Evolutionary conservation across 2,797 vertebrate species (phyloP).

Genomic region (Acrossocheilus wenchowensis): DNA sequence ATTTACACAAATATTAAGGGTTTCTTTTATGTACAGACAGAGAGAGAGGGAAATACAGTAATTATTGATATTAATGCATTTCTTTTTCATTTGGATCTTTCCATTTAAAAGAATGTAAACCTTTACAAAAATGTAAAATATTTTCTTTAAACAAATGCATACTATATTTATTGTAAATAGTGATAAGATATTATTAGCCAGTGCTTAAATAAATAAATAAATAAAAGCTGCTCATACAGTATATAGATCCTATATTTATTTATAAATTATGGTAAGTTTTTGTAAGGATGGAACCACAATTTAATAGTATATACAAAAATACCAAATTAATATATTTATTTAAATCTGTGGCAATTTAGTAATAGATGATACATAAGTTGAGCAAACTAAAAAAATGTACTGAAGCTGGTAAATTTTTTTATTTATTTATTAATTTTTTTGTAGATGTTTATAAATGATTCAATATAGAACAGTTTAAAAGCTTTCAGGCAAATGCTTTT

Average conservation of each 20-base stretch:
- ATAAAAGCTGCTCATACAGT: not conserved
- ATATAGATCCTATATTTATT: not conserved
- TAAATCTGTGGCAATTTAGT: no score
- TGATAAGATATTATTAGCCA: not conserved
- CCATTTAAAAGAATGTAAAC: not conserved
- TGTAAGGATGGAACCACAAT: not conserved
- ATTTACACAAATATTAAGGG: no score
- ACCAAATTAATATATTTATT: no score
- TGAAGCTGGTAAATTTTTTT: no score
- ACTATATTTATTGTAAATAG: not conserved
- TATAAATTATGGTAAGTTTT: not conserved
- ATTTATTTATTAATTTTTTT: no score
- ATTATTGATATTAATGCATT: not conserved
- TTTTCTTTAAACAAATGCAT: not conserved
- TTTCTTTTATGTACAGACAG: no score
- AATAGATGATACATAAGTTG: no score
- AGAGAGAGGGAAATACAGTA: no score
- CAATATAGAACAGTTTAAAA: not conserved
- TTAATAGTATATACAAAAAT: not conserved
- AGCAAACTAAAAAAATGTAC: no score
- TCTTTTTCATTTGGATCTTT: not conserved
- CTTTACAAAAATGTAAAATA: not conserved
- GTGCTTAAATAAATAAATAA: not conserved
- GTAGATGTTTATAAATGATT: not conserved
- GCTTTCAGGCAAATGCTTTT: slow-evolving; percentile 19